phyloP scores from a whole-genome alignment of 2,797 vertebrate species.

The Acanthiza pusilla region DNA sequence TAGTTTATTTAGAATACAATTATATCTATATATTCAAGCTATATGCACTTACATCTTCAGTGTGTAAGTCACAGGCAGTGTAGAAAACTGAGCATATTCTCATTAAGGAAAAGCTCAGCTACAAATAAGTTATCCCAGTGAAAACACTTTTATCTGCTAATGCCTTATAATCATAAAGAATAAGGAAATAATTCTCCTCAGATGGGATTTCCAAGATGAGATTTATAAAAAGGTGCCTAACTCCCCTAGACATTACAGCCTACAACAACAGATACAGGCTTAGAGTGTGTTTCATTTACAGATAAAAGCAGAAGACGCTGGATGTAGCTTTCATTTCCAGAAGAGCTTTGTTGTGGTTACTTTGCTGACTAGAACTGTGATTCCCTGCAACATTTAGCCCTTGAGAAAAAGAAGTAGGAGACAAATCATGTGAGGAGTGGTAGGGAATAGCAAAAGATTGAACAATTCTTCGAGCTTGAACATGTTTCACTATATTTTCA shows the following conservation, averaged over 20 bases:
- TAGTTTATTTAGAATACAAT: conserved; percentile 4
- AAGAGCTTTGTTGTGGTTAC: conserved; percentile 56
- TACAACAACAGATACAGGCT: conserved; percentile 14
- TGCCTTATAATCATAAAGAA: conserved; percentile 16
- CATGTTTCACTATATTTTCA: conserved; percentile 37
- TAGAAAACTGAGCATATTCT: not conserved
- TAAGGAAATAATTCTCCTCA: conserved; percentile 42
- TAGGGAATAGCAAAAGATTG: conserved; percentile 42
- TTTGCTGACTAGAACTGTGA: not conserved
- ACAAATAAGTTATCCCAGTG: conserved; percentile 9
- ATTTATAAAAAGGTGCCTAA: conserved; percentile 21
- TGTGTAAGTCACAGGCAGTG: not conserved
- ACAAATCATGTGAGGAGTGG: conserved; percentile 37
- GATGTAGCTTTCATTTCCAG: conserved; percentile 40
- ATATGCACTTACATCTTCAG: not conserved
- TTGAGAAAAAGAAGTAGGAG: conserved; percentile 47
- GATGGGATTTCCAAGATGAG: conserved; percentile 9
- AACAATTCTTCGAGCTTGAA: conserved; percentile 34
- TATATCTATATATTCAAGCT: not conserved
- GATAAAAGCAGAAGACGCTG: conserved; percentile 47
- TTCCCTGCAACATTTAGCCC: conserved; percentile 43
- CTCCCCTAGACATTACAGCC: conserved; percentile 16
- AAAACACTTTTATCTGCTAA: conserved; percentile 38
- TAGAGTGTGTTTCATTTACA: conserved; percentile 41
- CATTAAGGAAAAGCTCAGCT: conserved; percentile 10